phyloP scores from a whole-genome alignment of 2,797 vertebrate genomes.

The Pelochelys cantorii region DNA sequence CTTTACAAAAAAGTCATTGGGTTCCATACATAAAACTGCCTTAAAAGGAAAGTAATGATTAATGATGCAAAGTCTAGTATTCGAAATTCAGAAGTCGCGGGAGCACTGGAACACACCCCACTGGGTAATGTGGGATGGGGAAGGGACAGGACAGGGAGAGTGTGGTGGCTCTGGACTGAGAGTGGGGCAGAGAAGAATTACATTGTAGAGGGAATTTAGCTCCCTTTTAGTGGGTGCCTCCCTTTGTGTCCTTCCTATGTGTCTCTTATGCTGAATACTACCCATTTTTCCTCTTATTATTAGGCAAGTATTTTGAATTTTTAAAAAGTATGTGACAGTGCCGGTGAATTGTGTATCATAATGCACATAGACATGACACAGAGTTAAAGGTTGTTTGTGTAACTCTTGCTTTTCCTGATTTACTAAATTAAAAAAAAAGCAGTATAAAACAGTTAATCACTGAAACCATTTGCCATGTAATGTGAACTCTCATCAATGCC shows the following conservation, averaged over 20 bases:
- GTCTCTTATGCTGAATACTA: neutral
- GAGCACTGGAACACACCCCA: neutral
- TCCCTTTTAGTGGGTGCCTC: too few species aligned
- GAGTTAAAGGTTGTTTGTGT: neutral
- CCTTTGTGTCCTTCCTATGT: too few species aligned
- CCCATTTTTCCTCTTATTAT: neutral
- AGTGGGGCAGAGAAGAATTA: too few species aligned
- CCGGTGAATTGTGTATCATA: neutral
- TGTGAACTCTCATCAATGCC: neutral
- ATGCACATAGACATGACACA: neutral
- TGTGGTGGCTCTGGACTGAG: too few species aligned
- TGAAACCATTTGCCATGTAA: neutral
- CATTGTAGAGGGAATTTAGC: too few species aligned
- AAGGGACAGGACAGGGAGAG: too few species aligned
- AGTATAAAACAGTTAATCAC: neutral
- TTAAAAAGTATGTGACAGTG: neutral
- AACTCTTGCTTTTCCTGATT: neutral
- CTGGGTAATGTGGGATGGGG: too few species aligned
- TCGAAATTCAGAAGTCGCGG: neutral
- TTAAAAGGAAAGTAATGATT: neutral
- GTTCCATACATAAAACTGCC: neutral
- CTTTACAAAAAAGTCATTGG: accelerated
- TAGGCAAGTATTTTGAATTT: neutral
- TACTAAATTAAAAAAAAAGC: neutral
- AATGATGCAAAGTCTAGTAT: neutral